Base-by-base conservation (phyloP, 2,888 invertebrate genomes). In the Caenorhabditis imperialis region DNA sequence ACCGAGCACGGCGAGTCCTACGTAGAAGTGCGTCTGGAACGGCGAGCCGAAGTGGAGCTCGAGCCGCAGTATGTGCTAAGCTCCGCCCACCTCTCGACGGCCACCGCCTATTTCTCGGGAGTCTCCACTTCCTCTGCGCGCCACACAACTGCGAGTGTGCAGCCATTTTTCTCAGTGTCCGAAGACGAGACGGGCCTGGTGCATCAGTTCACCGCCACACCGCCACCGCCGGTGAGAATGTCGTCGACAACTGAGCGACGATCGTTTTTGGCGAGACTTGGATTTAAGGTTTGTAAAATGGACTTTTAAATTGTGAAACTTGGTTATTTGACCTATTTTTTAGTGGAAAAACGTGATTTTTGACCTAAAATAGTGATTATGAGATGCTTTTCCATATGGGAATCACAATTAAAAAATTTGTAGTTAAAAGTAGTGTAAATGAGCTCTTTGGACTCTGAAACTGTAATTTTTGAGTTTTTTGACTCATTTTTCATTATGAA, bases 41-140 rank as follows among this genome's bases (percentile, higher is more conserved):
- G 78, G 16, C 72, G 81, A 10, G 75, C 73, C 16, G 81, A 81
- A 67, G 72, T 81, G 5, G 74, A 78, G 37, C 57, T 81, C 27
- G 78, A 77, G 67, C 81, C 81, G 16, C 67, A 75, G 25, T 78
- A 76, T 72, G 45, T 69, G 47, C 54, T 81, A 20, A 55, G 61
- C 67, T 61, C 54, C 67, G 73, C 73, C 65, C 61, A 67, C 55
- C 60, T 73, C 73, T 73, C 73, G 14, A 73, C 73, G 12, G 73
- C 73, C 47, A 67, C 65, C 35, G 60, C 60, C 18, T 25, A 22
- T 55, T 73, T 73, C 67, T 63, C 72, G 57, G 73, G 73, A 12
- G 42, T 35, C 55, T 57, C 65, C 18, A 23, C 42, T 25, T 50
- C 50, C 20, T 18, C 62, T 8, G 5, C 35, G 30, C 10, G 7